Conservation (phyloP, 2,113 vertebrate genomes). For the Melanotaenia duboulayi region DNA sequence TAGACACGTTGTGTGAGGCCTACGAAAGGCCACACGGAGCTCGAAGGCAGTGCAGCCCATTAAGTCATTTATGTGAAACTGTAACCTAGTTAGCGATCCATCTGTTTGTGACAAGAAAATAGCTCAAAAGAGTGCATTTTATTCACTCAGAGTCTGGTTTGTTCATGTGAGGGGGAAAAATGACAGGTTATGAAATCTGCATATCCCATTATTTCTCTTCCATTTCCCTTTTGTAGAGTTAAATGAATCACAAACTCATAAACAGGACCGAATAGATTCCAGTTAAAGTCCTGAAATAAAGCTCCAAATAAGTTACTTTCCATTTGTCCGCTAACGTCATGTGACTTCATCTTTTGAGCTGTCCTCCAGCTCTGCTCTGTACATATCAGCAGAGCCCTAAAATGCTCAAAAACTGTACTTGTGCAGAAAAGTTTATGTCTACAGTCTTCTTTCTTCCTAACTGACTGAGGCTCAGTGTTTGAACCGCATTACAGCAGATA, state of each 20-base stretch:
- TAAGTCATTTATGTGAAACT: slow-evolving; percentile 67
- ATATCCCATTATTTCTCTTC: slow-evolving; percentile 44
- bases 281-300: slow-evolving; percentile 23
- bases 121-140: slow-evolving; percentile 61
- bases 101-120: slow-evolving; percentile 52
- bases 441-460: slow-evolving; percentile 28
- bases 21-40: slow-evolving; percentile 45
- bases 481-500: slow-evolving; percentile 64
- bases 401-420: slow-evolving; percentile 10
- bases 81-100: slow-evolving; percentile 64
- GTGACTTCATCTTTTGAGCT: slow-evolving; percentile 7
- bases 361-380: background rate
- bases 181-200: slow-evolving; percentile 46
- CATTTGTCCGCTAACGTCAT: slow-evolving; percentile 11
- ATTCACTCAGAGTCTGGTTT: slow-evolving; percentile 26
- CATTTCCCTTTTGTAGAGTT: slow-evolving; percentile 27
- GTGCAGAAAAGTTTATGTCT: slow-evolving; percentile 35
- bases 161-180: slow-evolving; percentile 31
- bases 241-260: slow-evolving; percentile 27
- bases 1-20: slow-evolving; percentile 30
- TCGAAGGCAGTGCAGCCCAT: slow-evolving; percentile 53
- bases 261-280: slow-evolving; percentile 12
- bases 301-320: slow-evolving; percentile 21
- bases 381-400: slow-evolving; percentile 2
- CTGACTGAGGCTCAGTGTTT: slow-evolving; percentile 51